A percentile compares a stretch with the other conserved stretches of the same genome.
Evolutionary conservation across 92 coral and sea anemone genomes (phyloP).

Genomic region (Porites evermanni): DNA sequence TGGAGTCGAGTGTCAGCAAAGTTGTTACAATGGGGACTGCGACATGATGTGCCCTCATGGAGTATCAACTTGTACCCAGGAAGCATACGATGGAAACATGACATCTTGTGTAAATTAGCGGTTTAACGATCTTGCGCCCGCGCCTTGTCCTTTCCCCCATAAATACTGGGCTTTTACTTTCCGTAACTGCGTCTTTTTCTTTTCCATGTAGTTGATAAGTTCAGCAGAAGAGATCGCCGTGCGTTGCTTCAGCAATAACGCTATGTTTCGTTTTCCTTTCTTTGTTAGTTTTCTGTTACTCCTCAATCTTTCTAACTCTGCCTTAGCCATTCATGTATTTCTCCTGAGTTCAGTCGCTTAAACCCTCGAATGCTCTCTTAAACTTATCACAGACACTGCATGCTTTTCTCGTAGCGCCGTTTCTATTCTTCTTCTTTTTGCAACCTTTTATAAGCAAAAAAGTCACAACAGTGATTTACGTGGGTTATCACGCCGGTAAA

Average conservation of each 20-base stretch:
- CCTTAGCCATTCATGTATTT: conserved; percentile 22
- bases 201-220: conserved; percentile 40
- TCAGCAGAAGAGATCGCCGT: conserved; percentile 21
- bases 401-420: conserved; percentile 2
- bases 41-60: conserved; percentile 44
- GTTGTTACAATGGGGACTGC: conserved; percentile 33
- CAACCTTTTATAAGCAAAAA: conserved; percentile 43
- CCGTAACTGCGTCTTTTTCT: conserved; percentile 18
- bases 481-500: too few relatives aligned
- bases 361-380: conserved; percentile 37
- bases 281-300: background rate
- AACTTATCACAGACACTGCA: conserved; percentile 23
- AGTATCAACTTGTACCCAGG: conserved; percentile 13
- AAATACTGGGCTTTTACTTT: conserved; percentile 25
- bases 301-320: conserved; percentile 37
- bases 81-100: background rate
- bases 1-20: conserved; percentile 33
- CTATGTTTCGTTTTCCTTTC: too few relatives aligned
- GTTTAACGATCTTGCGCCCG: conserved; percentile 32
- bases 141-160: conserved; percentile 35
- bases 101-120: conserved; percentile 33
- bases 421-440: background rate
- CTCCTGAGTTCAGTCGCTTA: conserved; percentile 15
- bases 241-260: background rate
- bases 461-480: conserved; percentile 12